Conservation (phyloP, 2,888 invertebrate species). For the Cephus nigrinus region DNA sequence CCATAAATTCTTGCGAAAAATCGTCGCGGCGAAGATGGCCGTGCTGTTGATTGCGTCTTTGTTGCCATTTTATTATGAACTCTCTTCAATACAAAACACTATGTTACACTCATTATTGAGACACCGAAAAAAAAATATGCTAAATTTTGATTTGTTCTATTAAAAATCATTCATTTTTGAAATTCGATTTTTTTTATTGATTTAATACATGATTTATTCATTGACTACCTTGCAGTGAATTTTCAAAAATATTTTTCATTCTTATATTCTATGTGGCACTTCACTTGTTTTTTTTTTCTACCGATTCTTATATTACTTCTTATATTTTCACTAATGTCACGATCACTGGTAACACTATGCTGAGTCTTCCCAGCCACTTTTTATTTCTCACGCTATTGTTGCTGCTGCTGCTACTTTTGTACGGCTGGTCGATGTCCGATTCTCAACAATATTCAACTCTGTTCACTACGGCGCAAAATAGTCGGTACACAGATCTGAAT, state of each 20-base stretch:
- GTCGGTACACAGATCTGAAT: constrained; percentile 45
- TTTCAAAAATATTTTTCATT: background rate
- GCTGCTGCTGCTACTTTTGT: background rate
- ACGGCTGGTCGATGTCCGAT: background rate
- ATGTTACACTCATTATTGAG: background rate
- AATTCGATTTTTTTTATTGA: background rate
- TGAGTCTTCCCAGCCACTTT: background rate
- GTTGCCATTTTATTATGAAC: constrained; percentile 40
- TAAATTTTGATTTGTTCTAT: background rate
- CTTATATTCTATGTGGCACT: background rate
- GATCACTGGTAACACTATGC: background rate
- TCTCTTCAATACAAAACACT: background rate
- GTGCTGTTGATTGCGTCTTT: constrained; percentile 39
- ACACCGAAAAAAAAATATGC: background rate
- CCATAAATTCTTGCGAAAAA: constrained; percentile 86
- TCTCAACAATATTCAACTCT: background rate
- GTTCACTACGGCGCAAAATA: constrained; percentile 30
- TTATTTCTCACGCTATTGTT: background rate
- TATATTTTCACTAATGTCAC: background rate
- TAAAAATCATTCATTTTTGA: too few species aligned
- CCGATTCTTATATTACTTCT: background rate
- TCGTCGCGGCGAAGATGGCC: constrained; percentile 81
- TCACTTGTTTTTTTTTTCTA: background rate
- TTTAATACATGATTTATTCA: background rate
- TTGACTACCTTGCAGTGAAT: background rate